Base-by-base conservation (phyloP, 2,113 vertebrate species). In the Menidia beryllina region DNA sequence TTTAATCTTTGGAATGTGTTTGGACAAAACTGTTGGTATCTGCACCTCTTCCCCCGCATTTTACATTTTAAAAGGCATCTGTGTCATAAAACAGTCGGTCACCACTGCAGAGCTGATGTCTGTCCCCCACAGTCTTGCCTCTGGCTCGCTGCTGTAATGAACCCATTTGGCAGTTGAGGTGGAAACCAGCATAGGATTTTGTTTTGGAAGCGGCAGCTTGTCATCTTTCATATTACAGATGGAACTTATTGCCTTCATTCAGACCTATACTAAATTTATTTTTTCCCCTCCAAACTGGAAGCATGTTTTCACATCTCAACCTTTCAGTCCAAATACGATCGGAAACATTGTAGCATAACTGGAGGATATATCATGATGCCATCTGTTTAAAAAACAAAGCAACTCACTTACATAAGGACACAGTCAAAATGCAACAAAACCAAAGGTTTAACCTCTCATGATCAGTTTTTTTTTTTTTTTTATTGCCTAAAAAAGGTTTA, bases 41-140 rank as follows among this genome's bases (percentile, higher is more conserved):
- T 30, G 30, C 30, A 30, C 4, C 30, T 5, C 30, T 10, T n/a
- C 30, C 30, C 30, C 30, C 30, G 10, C 30, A 34, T 39, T 39
- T 39, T 39, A 11, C 38, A 8, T 2, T 39, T 57, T 70, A 54
- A 10, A 49, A 56, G 41, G 61, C 23, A 12, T 69, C 13, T 52
- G 45, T 10, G 50, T 24, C 19, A 38, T 61, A 13, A 25, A 14
- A 41, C n/a, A 10, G 3, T 39, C n/a, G 26, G 27, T 65, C 38
- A 60, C 56, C 48, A 19, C 1, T n/a, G 45, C 49, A 59, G 61
- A 63, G 34, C 27, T 26, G 52, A 60, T 69, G 65, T 53, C 47
- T 41, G 25, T 55, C 26, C 45, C 69, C 73, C 76, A 65, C 30
- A 81, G 83, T 50, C 7, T 21, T 64, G 78, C 85, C 78, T 82